These are phyloP conservation scores for Menidia menidia DNA, from an alignment of 2,797 vertebrate species.

Conservation along the genomic window DNA sequence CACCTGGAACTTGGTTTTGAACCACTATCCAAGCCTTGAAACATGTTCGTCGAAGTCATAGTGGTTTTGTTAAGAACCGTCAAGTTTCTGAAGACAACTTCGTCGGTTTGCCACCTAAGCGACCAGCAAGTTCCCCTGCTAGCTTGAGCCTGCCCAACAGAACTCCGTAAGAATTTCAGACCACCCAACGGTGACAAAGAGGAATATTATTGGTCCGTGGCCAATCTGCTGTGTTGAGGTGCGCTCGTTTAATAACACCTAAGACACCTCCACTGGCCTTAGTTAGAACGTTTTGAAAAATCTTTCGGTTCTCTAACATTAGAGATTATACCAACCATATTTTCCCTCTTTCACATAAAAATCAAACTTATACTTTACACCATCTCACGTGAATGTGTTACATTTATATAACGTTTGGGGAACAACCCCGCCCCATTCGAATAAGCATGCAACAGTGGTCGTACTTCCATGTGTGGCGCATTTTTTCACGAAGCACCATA, in stretches of 20 bases:
- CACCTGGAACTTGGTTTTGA: constrained; percentile 89
- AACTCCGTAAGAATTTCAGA: constrained; percentile 44
- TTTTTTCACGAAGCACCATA: constrained; percentile 2
- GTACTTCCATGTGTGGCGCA: not conserved
- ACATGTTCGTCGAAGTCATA: constrained; percentile 89
- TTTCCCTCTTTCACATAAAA: too few relatives aligned
- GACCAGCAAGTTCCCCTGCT: constrained; percentile 41
- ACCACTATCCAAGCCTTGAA: constrained; percentile 79
- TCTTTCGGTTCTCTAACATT: too few relatives aligned
- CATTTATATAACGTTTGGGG: not conserved
- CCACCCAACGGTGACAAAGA: constrained; percentile 54
- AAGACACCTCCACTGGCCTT: too few relatives aligned
- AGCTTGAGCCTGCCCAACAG: constrained; percentile 44
- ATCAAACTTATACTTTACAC: too few relatives aligned
- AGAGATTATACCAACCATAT: too few relatives aligned
- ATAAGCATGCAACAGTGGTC: not conserved
- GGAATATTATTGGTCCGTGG: constrained; percentile 46
- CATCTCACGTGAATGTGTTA: too few relatives aligned
- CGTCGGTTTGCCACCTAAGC: constrained; percentile 67
- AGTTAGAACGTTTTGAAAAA: too few relatives aligned
- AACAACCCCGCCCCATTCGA: constrained; percentile 8
- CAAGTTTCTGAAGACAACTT: constrained; percentile 67
- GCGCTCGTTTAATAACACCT: constrained; percentile 34
- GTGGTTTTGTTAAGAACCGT: constrained; percentile 63
- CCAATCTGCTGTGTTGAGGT: constrained; percentile 3